Evolutionary conservation across 2,797 vertebrate species (phyloP).

Genomic region (Amphiprion clarkii): DNA sequence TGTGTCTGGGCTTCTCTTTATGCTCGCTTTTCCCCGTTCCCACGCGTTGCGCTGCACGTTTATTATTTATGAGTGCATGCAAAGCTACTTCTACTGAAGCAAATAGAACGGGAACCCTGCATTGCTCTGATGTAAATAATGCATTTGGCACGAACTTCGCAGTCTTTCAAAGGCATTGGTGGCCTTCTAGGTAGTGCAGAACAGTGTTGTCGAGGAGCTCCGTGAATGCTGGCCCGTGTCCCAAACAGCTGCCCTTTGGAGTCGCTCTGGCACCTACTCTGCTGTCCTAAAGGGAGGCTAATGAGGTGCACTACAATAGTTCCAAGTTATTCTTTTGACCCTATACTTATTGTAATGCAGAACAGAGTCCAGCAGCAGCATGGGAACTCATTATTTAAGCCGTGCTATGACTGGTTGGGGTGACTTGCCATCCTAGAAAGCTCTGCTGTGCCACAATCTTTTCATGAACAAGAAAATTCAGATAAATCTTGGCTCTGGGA

Average conservation of each 20-base stretch:
- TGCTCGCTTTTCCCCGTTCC: slow-evolving; percentile 61
- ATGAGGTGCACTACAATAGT: slow-evolving; percentile 61
- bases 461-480: slow-evolving; percentile 23
- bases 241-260: slow-evolving; percentile 60
- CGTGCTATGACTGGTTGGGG: slow-evolving; percentile 33
- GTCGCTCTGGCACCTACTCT: slow-evolving; percentile 43
- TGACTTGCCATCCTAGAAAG: slow-evolving; percentile 60
- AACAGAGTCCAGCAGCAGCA: slow-evolving; percentile 53
- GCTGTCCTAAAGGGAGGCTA: slow-evolving; percentile 64
- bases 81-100: slow-evolving; percentile 81
- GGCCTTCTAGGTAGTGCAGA: slow-evolving; percentile 48
- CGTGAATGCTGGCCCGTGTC: slow-evolving; percentile 42
- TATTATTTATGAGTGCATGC: slow-evolving; percentile 87
- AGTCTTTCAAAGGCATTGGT: slow-evolving; percentile 68
- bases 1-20: slow-evolving; percentile 65
- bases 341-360: slow-evolving; percentile 66
- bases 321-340: slow-evolving; percentile 57
- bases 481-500: slow-evolving; percentile 11
- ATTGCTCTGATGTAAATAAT: slow-evolving; percentile 85
- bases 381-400: slow-evolving; percentile 68
- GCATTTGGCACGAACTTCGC: slow-evolving; percentile 72
- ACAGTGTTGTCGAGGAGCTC: slow-evolving; percentile 35
- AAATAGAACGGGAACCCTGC: slow-evolving; percentile 79
- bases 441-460: slow-evolving; percentile 35
- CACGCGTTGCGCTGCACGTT: slow-evolving; percentile 68